Base-by-base conservation (phyloP, 2,888 invertebrate genomes). In the Ophion ellenae region DNA sequence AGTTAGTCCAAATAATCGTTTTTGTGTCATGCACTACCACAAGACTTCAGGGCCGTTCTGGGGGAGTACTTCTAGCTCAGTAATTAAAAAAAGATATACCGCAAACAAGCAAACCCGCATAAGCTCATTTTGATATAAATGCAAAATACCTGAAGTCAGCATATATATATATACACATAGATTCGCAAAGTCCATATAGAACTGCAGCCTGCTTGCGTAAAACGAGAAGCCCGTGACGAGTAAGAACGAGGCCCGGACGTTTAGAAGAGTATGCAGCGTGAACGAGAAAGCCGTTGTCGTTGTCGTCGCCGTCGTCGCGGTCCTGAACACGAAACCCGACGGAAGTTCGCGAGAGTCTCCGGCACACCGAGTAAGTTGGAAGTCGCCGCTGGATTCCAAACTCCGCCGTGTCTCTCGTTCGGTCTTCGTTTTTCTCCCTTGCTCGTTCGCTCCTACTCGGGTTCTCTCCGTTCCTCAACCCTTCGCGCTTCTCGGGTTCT, bases 321-420 rank as follows among this genome's bases (percentile, higher is more conserved):
- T 86, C 70, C 78, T 61, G 84, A 84, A 81, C 86, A 78, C 81
- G 78, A 86, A 84, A 86, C 81, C 78, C 86, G 67, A 28, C 81
- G 86, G 81, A 86, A 86, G 84, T 86, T 78, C 77, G 84, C 84
- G 86, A 78, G 75, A 74, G 63, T 85, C 83, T 70, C 80, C 64
- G 74, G 83, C 73, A 77, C 81, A 75, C 69, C 70, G 81, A 77
- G 76, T 83, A 86, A 86, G 77, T 83, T 86, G 82, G 74, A 84
- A 84, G 84, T 83, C 86, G 87, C 75, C 73, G 76, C 61, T 85
- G 85, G 70, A 85, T 87, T 84, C 83, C 86, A 82, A 87, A 86
- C 87, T 87, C 81, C 79, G 61, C 32, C 79, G 70, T 83, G 77
- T 76, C 69, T 75, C 85, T 83, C 80, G 45, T 83, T 81, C 75